phyloP scores from a whole-genome alignment of 2,113 vertebrate species.

The Gymnogyps californianus region DNA sequence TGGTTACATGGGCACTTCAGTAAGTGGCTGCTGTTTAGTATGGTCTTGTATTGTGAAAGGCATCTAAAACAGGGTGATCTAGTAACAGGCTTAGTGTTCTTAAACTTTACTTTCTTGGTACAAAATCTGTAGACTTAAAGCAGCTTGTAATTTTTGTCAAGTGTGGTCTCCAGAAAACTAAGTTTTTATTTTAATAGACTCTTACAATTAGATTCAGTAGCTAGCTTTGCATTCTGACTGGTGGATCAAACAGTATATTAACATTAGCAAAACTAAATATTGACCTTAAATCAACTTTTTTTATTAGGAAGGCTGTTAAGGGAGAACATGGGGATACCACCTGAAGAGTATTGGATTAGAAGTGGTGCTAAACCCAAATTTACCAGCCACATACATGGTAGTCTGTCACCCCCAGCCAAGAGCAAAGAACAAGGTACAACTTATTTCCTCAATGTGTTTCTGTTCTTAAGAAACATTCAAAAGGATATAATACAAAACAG shows the following conservation, averaged over 20 bases:
- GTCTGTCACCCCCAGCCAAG: background rate
- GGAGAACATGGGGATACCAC: constrained; percentile 6
- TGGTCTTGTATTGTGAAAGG: background rate
- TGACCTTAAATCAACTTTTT: background rate
- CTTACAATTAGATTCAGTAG: background rate
- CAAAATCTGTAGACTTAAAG: background rate
- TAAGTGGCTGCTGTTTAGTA: background rate
- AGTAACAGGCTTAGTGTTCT: background rate
- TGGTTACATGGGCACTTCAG: background rate
- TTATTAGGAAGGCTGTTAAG: constrained; percentile 57
- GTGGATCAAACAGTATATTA: background rate
- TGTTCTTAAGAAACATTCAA: background rate
- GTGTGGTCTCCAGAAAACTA: background rate
- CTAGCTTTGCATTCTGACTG: background rate
- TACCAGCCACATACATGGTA: background rate
- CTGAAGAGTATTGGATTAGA: constrained; percentile 69
- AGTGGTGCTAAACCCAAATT: constrained; percentile 70
- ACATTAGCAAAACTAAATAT: background rate
- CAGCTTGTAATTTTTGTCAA: background rate
- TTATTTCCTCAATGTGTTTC: background rate
- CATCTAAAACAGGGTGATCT: background rate
- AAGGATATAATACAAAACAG: background rate
- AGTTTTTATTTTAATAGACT: background rate
- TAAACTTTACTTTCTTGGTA: background rate
- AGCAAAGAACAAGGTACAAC: constrained; percentile 61